These are phyloP conservation scores for Leptinotarsa undecemlineata DNA, from an alignment of 1,140 invertebrate genomes.

Conservation along the genomic window DNA sequence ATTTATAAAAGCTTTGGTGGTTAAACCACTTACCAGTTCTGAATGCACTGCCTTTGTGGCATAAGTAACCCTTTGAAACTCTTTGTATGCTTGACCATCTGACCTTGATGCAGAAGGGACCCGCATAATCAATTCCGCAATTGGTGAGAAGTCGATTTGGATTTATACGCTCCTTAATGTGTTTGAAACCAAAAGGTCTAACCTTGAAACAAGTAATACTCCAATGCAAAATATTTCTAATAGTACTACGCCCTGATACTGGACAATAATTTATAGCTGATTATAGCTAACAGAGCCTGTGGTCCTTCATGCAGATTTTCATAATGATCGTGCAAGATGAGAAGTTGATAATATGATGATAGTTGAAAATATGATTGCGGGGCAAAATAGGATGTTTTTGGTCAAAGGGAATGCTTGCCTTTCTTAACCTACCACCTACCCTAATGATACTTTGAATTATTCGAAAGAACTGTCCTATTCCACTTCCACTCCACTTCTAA, in stretches of 20 bases:
- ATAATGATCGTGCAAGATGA: slow-evolving; percentile 42
- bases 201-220: slow-evolving; percentile 22
- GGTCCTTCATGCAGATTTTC: slow-evolving; percentile 43
- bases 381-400: slow-evolving; percentile 38
- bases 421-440: slow-evolving; percentile 50
- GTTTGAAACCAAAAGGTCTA: not conserved
- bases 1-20: no score
- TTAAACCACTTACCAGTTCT: no score
- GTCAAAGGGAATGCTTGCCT: slow-evolving; percentile 26
- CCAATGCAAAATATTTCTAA: slow-evolving; percentile 29
- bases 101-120: no score
- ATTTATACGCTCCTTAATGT: slow-evolving; percentile 27
- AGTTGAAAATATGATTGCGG: slow-evolving; percentile 40
- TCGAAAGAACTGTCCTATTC: no score
- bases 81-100: no score
- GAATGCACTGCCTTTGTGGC: no score
- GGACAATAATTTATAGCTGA: slow-evolving; percentile 45
- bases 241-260: slow-evolving; percentile 30
- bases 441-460: no score
- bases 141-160: no score
- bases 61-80: no score
- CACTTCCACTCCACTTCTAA: no score
- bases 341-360: no score
- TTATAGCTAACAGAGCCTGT: slow-evolving; percentile 37
- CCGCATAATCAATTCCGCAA: slow-evolving; percentile 7